Conservation (phyloP, 2,113 vertebrate species). For the Tetraodon nigroviridis region DNA sequence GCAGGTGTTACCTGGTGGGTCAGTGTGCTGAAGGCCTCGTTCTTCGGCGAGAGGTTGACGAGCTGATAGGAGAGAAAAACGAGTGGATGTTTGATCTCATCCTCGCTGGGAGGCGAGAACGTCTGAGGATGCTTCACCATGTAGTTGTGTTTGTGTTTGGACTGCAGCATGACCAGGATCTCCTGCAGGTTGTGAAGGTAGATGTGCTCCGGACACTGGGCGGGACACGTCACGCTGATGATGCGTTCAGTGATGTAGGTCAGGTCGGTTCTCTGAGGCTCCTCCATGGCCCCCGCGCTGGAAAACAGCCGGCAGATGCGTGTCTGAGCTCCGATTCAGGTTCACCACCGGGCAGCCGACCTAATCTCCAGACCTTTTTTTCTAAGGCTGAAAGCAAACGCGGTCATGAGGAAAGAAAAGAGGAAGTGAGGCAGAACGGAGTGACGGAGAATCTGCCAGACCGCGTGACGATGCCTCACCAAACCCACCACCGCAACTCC, state of each 20-base stretch:
- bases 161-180: conserved; percentile 85
- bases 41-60: conserved; percentile 87
- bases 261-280: conserved; percentile 80
- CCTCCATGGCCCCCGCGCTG: conserved; percentile 72
- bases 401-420: not conserved
- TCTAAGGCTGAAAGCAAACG: conserved; percentile 7
- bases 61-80: conserved; percentile 68
- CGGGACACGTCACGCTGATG: conserved; percentile 82
- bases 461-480: conserved; percentile 1
- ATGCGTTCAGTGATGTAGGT: conserved; percentile 91
- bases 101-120: too few relatives aligned
- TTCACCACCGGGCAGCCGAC: too few relatives aligned
- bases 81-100: too few relatives aligned
- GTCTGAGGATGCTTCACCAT: conserved; percentile 72
- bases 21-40: conserved; percentile 76
- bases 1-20: conserved; percentile 80
- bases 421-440: conserved; percentile 23
- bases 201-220: conserved; percentile 76
- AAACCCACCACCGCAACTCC: too few relatives aligned
- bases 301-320: not conserved
- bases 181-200: conserved; percentile 80
- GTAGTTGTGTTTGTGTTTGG: conserved; percentile 89
- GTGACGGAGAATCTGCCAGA: conserved; percentile 5
- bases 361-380: too few relatives aligned
- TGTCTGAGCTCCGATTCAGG: too few relatives aligned